Conservation (phyloP, 2,113 vertebrate genomes). For the Gulo gulo region DNA sequence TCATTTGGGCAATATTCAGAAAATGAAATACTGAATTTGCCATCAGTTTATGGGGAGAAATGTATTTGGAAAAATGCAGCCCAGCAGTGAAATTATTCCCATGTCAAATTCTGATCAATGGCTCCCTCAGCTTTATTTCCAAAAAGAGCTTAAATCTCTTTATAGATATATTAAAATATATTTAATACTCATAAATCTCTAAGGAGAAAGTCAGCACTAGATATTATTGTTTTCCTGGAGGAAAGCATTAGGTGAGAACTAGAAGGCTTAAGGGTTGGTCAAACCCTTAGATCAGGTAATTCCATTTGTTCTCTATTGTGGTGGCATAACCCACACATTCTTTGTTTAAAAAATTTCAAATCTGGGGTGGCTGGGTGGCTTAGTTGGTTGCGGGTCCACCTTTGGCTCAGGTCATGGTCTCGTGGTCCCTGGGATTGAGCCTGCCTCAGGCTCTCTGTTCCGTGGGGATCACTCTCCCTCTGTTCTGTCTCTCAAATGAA, state of each 20-base stretch:
- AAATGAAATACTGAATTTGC: constrained; percentile 77
- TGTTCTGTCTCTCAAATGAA: too few relatives aligned
- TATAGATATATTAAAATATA: constrained; percentile 73
- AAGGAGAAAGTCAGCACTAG: constrained; percentile 40
- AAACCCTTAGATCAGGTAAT: neutral
- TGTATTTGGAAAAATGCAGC: constrained; percentile 69
- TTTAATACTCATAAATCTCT: constrained; percentile 71
- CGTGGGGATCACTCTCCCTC: too few relatives aligned
- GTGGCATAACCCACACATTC: neutral
- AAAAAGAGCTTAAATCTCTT: constrained; percentile 71
- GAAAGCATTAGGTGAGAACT: neutral
- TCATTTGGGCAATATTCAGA: constrained; percentile 76
- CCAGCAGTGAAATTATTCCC: constrained; percentile 71
- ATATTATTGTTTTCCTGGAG: constrained; percentile 60
- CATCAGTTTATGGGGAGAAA: constrained; percentile 69
- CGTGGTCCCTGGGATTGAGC: too few relatives aligned
- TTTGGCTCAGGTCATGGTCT: too few relatives aligned
- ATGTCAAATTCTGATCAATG: constrained; percentile 72
- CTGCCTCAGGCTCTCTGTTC: too few relatives aligned
- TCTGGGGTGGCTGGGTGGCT: neutral
- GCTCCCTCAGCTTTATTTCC: constrained; percentile 60
- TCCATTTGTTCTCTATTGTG: neutral
- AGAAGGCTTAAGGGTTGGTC: neutral
- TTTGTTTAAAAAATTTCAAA: neutral
- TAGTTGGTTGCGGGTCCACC: too few relatives aligned